Evolutionary conservation across 1,140 invertebrate genomes (phyloP).

Genomic region (Lasaia peninsularis): DNA sequence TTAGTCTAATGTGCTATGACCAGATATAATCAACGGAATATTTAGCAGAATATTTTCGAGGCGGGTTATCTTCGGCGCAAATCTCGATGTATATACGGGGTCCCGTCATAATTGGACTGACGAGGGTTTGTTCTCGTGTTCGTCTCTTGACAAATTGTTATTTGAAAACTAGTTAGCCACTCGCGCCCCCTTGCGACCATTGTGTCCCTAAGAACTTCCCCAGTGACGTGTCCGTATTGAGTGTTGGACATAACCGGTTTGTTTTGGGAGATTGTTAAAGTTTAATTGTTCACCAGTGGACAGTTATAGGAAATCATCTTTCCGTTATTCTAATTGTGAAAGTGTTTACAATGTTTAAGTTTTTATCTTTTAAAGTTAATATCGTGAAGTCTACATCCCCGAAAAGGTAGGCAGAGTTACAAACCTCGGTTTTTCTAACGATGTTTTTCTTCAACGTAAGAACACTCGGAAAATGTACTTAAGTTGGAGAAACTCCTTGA

Average conservation of each 20-base stretch:
- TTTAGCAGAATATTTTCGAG: conserved; percentile 23
- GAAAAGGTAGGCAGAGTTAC: too few relatives aligned
- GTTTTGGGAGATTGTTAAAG: conserved; percentile 16
- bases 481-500: too few relatives aligned
- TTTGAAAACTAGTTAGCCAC: conserved; percentile 44
- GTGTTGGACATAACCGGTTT: conserved; percentile 51
- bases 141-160: conserved; percentile 39
- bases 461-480: too few relatives aligned
- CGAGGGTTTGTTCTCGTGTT: conserved; percentile 53
- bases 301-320: background rate
- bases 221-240: conserved; percentile 45
- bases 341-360: too few relatives aligned
- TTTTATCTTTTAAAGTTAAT: too few relatives aligned
- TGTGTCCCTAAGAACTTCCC: conserved; percentile 42
- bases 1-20: conserved; percentile 32
- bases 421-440: too few relatives aligned
- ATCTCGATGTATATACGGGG: conserved; percentile 24
- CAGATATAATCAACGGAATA: conserved; percentile 40
- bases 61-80: conserved; percentile 28
- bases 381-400: too few relatives aligned
- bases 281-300: conserved; percentile 10
- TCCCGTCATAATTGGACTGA: conserved; percentile 52
- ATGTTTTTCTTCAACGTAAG: too few relatives aligned
- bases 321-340: background rate
- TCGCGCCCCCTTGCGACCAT: conserved; percentile 43